phyloP scores from a whole-genome alignment of 2,888 invertebrate species.

The Abrostola tripartita region DNA sequence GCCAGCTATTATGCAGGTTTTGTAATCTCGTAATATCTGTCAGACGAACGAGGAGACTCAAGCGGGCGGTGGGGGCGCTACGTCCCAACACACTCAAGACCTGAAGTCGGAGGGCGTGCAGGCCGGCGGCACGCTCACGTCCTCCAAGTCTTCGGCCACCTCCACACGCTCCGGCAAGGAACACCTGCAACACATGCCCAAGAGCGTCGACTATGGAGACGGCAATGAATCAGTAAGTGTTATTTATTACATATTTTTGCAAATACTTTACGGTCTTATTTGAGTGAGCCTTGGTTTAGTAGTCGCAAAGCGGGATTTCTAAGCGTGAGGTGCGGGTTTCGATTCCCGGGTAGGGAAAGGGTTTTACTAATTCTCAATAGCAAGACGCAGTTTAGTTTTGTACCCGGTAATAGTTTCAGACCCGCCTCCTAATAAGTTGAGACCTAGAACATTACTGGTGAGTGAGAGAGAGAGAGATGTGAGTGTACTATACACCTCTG shows the following conservation, averaged over 20 bases:
- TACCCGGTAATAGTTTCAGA: no score
- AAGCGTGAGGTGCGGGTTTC: no score
- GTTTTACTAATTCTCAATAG: no score
- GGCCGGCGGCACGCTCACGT: slow-evolving; percentile 92
- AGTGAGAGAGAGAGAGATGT: no score
- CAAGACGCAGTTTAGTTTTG: no score
- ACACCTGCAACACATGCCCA: slow-evolving; percentile 87
- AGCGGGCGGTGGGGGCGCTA: slow-evolving; percentile 70
- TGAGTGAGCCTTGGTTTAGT: no score
- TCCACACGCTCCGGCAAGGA: slow-evolving; percentile 87
- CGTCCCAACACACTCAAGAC: slow-evolving; percentile 80
- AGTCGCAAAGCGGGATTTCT: no score
- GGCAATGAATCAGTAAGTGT: slow-evolving; percentile 88
- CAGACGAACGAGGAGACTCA: slow-evolving; percentile 82
- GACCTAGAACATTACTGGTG: no score
- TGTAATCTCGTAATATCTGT: slow-evolving; percentile 16
- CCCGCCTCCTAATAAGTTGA: no score
- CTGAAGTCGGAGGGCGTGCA: slow-evolving; percentile 94
- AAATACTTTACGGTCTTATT: neutral
- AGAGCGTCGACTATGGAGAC: slow-evolving; percentile 91
- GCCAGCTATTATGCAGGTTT: no score
- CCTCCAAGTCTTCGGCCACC: slow-evolving; percentile 90
- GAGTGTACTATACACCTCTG: no score
- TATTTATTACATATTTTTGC: neutral
- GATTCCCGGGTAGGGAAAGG: no score